Evolutionary conservation across 2,797 vertebrate species (phyloP), one percentile per base, ranked within the genome.

Genomic region (Acipenser transmontanus): DNA sequence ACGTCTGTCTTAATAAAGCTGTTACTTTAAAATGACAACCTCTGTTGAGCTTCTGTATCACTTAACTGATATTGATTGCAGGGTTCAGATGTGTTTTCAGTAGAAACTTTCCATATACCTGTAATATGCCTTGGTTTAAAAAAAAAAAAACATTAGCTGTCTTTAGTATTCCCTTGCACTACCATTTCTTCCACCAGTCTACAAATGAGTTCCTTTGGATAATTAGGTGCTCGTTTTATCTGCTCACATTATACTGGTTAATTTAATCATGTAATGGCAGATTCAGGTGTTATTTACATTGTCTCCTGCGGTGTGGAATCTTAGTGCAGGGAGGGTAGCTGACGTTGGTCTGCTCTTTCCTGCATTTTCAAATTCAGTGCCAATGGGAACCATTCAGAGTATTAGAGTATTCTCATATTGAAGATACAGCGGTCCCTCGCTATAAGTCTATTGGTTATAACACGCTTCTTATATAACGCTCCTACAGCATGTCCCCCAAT

Each of bases 191-290:
- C 64, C 69, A 68, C 50, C 20, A 64, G 47, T 66, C 64, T 52
- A 56, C 59, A 56, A 62, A 69, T 69, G 50, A 67, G 68, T 63
- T 69, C 50, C 59, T 59, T 57, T 60, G 48, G 50, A 60, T 64
- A 59, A 73, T 68, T 70, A 70, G 64, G 63, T 66, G 64, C 59
- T 68, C 47, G n/a, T 64, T 63, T 64, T 67, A 48, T 52, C 62
- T 63, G 12, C 65, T 61, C 67, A 50, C 67, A 71, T 71, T 71
- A 68, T 66, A 62, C 60, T 66, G 66, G 69, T 64, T 73, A 71
- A 66, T 71, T 73, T 64, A 70, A 69, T 73, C 51, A 66, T 20
- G 66, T 69, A 69, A 71, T 66, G 65, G 61, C 64, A 50, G 65
- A 69, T 71, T 66, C 65, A 66, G 59, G 57, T 65, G 65, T 66